phyloP scores from a whole-genome alignment of 2,113 vertebrate species.

The Varanus salvator region DNA sequence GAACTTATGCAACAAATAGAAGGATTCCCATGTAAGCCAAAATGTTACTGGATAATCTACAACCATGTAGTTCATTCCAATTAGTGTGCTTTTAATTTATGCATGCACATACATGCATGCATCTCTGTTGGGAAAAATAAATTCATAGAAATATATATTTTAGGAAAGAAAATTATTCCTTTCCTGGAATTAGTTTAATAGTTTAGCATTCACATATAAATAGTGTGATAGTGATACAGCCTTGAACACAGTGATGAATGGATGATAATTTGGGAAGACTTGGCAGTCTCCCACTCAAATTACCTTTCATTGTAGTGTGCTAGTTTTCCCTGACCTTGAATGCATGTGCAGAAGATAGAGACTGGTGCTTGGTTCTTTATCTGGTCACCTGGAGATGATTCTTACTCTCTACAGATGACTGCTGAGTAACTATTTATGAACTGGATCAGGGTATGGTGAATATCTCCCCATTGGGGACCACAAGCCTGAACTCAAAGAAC shows the following conservation, averaged over 20 bases:
- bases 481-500: neutral
- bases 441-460: neutral
- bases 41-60: constrained; percentile 28
- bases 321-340: neutral
- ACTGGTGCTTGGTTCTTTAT: neutral
- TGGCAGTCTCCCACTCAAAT: neutral
- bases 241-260: neutral
- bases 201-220: neutral
- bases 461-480: too few species aligned
- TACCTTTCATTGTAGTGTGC: neutral
- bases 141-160: constrained; percentile 4
- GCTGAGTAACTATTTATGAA: neutral
- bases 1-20: constrained; percentile 69
- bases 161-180: neutral
- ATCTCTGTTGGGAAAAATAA: constrained; percentile 6
- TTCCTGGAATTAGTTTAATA: neutral
- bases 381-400: neutral
- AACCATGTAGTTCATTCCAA: constrained; percentile 35
- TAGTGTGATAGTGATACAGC: neutral
- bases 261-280: neutral
- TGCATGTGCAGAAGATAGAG: too few species aligned
- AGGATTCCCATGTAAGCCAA: constrained; percentile 68
- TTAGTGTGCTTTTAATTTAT: constrained; percentile 34
- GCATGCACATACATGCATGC: neutral
- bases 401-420: neutral